phyloP scores from a whole-genome alignment of 2,797 vertebrate species.

The Hippopotamyrus pictus region DNA sequence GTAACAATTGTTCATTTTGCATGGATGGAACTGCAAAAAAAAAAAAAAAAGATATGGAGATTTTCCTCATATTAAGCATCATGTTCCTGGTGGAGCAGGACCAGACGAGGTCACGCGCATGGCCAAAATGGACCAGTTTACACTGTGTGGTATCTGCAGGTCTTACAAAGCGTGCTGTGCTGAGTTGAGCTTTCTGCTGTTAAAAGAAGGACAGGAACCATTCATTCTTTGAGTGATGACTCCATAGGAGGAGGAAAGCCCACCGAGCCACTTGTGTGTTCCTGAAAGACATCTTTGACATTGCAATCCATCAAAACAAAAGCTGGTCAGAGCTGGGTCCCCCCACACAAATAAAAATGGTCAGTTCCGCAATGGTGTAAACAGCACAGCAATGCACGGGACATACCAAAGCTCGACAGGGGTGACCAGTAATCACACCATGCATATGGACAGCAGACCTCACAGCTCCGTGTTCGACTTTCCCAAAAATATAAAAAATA shows the following conservation, averaged over 20 bases:
- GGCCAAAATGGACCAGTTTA: background rate
- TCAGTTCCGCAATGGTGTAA: background rate
- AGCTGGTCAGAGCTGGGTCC: background rate
- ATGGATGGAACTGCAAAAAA: background rate
- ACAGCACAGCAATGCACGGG: background rate
- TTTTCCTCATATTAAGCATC: background rate
- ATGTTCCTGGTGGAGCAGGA: background rate
- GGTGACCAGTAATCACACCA: background rate
- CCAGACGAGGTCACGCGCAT: background rate
- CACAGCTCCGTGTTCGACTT: background rate
- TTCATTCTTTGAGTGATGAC: constrained; percentile 1
- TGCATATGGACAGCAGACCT: background rate
- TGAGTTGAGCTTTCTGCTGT: background rate
- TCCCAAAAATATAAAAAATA: background rate
- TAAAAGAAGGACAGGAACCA: background rate
- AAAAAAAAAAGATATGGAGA: background rate
- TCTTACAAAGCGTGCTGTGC: background rate
- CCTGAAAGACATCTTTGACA: constrained; percentile 3
- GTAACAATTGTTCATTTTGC: constrained; percentile 1
- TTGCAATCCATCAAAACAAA: background rate
- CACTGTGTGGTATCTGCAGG: background rate
- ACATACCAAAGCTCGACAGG: background rate
- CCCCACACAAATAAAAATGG: background rate
- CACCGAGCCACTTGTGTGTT: background rate
- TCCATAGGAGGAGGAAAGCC: background rate